Percentiles rank a stretch among this genome's conserved stretches.
phyloP scores from a whole-genome alignment of 2,888 invertebrate species.

The Agrochola macilenta region DNA sequence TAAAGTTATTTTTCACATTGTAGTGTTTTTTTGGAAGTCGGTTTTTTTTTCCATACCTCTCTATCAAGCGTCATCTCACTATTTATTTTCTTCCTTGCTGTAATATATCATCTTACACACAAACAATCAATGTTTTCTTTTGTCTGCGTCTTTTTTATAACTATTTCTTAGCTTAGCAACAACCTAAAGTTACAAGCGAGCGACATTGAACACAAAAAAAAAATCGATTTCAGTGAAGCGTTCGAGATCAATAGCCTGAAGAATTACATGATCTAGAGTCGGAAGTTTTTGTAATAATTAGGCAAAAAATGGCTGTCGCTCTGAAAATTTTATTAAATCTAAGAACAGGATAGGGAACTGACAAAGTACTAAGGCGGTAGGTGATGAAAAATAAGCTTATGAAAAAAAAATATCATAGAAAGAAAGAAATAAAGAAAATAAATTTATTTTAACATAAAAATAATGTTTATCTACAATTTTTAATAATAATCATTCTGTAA shows the following conservation, averaged over 20 bases:
- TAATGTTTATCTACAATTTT: neutral
- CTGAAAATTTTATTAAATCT: neutral
- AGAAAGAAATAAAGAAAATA: too few species aligned
- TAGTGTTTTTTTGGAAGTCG: too few species aligned
- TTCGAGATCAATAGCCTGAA: slow-evolving; percentile 41
- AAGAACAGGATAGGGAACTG: neutral
- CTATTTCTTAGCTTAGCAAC: slow-evolving; percentile 21
- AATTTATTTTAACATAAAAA: neutral
- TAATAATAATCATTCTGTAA: neutral
- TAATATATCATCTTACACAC: neutral
- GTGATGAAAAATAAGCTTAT: too few species aligned
- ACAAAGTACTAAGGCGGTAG: neutral
- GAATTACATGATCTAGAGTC: slow-evolving; percentile 25
- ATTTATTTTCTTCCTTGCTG: neutral
- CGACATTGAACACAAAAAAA: slow-evolving; percentile 27
- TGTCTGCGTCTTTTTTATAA: neutral
- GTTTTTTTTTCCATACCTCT: neutral
- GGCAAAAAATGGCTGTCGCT: neutral
- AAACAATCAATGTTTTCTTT: neutral
- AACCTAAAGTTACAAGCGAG: slow-evolving; percentile 11
- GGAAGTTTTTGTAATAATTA: slow-evolving; percentile 6
- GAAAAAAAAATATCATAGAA: neutral
- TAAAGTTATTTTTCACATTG: too few species aligned
- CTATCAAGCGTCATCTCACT: neutral
- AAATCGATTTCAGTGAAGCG: slow-evolving; percentile 40